Conservation (phyloP, 92 coral and sea anemone genomes). For the Parazoanthus swiftii region DNA sequence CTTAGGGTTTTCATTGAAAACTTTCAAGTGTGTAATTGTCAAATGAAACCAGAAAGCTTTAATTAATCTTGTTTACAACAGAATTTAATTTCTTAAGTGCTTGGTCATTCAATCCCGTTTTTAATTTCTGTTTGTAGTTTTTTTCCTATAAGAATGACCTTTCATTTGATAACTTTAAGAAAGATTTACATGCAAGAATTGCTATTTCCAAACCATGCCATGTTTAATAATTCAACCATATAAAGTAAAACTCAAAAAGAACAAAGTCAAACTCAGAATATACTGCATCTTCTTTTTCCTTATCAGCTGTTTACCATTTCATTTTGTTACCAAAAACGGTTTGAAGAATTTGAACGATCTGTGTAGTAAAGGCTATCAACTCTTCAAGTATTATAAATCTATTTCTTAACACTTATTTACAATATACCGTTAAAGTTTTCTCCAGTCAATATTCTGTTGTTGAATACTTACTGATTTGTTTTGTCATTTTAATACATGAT, state of each 20-base stretch:
- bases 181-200: neutral
- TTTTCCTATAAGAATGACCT: slow-evolving; percentile 11
- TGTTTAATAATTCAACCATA: slow-evolving; percentile 9
- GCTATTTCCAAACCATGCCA: slow-evolving; percentile 8
- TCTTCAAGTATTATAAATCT: slow-evolving; percentile 27
- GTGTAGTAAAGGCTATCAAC: slow-evolving; percentile 21
- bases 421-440: slow-evolving; percentile 24
- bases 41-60: slow-evolving; percentile 24
- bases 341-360: slow-evolving; percentile 22
- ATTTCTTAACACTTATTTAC: slow-evolving; percentile 16
- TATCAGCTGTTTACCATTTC: slow-evolving; percentile 30
- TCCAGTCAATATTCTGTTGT: slow-evolving; percentile 9
- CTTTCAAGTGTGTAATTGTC: slow-evolving; percentile 15
- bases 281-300: slow-evolving; percentile 26
- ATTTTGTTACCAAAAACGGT: slow-evolving; percentile 24
- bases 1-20: slow-evolving; percentile 29
- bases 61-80: too few relatives aligned
- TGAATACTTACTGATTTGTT: slow-evolving; percentile 5
- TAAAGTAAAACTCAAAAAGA: neutral
- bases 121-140: neutral
- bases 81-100: too few relatives aligned
- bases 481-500: slow-evolving; percentile 5
- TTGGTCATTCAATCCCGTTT: neutral
- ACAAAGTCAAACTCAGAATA: slow-evolving; percentile 16
- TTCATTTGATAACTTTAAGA: neutral